Base-by-base conservation (phyloP, 2,113 vertebrate species). In the Alces alces region DNA sequence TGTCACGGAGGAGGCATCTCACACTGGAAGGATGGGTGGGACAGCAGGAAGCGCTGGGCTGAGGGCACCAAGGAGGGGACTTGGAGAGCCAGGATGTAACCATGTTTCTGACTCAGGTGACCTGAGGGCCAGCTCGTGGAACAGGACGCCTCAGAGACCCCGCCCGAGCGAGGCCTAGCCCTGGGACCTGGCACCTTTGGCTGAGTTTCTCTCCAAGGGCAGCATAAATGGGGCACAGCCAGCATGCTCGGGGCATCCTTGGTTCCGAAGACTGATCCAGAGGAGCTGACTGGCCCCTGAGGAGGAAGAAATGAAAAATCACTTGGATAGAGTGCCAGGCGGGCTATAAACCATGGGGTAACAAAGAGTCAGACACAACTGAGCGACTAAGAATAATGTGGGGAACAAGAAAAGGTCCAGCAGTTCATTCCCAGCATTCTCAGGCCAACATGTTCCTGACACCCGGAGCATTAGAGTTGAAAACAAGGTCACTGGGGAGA, bases 181-280 rank as follows among this genome's bases (percentile, higher is more conserved):
- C 12, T 13, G 15, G 10, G 30, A 58, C 55, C 45, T 39, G 16
- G 14, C 33, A 5, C 39, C 15, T 66, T 70, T 7, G 1, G 47
- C 45, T 64, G 55, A 57, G 7, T 14, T 52, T 87, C 70, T 89
- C 16, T 66, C 47, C 47, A 73, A 27, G 43, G 7, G 25, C 19
- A 30, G 86, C 55, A 19, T 23, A 45, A 45, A 43, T 2, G 39
- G 60, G 70, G n/a, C 10, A 17, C 30, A n/a, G 43, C 1, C 1
- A 15, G 33, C 0, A 33, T 2, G 0, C 66, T 87, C 0, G 0
- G 36, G 36, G 52, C 5, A 10, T 39, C 43, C 33, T 54, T 14
- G 1, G 58, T 54, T 43, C 36, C 9, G 47, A 55, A 0, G 12
- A 30, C 89, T 3, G 39, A 80, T 7, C 86, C n/a, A 23, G 23